Base-by-base conservation (phyloP, 2,113 vertebrate species). In the Meles meles region DNA sequence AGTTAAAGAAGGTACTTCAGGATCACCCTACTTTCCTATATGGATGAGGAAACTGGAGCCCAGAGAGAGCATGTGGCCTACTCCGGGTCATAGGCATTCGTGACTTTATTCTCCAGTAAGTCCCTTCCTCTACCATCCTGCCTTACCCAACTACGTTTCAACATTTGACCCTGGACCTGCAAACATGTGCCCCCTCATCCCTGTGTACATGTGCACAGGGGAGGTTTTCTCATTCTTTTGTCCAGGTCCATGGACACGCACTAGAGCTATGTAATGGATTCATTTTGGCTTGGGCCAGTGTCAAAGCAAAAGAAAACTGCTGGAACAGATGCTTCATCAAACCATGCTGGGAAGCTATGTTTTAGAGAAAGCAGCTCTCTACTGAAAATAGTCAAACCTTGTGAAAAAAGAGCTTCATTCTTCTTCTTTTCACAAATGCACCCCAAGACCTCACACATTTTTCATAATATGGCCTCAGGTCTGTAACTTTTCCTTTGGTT, bases 221-320 rank as follows among this genome's bases (percentile, higher is more conserved):
- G 23, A 37, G 39, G 2, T n/a, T 69, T 79, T 71, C n/a, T 67
- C 25, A 34, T 59, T 59, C 12, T 77, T 61, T 79, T 65, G 25
- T 15, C 10, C 29, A 63, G 8, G 55, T 74, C 79, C 74, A 59
- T 52, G 61, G 37, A 80, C 7, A 21, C 55, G 37, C 25, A 4
- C 31, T 69, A 5, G 3, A n/a, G 27, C 15, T n/a, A 18, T 29
- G n/a, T 42, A 83, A 71, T 6, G 34, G 76, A 29, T 87, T 27
- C 57, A 29, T 84, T 92, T 91, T 76, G 63, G 20, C 65, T 76
- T 92, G 44, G 39, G 23, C 25, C 49, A 93, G 7, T 34, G 57
- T 90, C 44, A 93, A 29, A 80, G 39, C 44, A 55, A 79, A 90
- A 88, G 49, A 55, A 96, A 94, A 44, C 39, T 96, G 29, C 61